Conservation (phyloP, 2,113 vertebrate genomes). For the Vulpes ferrilata region DNA sequence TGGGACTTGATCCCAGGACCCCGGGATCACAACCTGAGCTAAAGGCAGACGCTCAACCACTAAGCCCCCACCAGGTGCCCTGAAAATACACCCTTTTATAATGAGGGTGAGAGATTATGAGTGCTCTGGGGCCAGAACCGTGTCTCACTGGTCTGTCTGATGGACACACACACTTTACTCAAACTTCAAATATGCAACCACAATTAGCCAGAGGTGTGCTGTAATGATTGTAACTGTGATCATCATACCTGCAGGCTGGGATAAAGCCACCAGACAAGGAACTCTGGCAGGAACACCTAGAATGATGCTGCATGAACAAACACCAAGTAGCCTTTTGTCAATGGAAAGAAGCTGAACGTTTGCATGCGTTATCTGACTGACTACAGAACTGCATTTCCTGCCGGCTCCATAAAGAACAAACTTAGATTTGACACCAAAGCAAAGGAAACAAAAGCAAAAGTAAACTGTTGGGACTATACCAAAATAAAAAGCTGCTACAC, state of each 20-base stretch:
- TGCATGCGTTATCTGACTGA: not conserved
- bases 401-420: not conserved
- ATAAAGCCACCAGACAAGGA: not conserved
- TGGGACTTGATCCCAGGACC: too few relatives aligned
- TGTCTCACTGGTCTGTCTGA: not conserved
- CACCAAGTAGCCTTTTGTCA: not conserved
- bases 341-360: not conserved
- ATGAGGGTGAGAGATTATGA: not conserved
- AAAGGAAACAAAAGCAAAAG: not conserved
- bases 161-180: not conserved
- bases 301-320: not conserved
- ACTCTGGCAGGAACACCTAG: not conserved
- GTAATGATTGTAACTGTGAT: not conserved
- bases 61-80: too few relatives aligned
- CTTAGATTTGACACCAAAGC: not conserved
- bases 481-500: not conserved
- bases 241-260: not conserved
- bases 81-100: not conserved
- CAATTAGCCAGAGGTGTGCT: not conserved
- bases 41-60: too few relatives aligned
- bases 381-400: not conserved
- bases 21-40: too few relatives aligned
- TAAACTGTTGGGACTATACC: not conserved
- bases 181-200: not conserved
- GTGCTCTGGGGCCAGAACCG: not conserved